Evolutionary conservation across 2,113 vertebrate species (phyloP).

Genomic region (Vombatus ursinus): DNA sequence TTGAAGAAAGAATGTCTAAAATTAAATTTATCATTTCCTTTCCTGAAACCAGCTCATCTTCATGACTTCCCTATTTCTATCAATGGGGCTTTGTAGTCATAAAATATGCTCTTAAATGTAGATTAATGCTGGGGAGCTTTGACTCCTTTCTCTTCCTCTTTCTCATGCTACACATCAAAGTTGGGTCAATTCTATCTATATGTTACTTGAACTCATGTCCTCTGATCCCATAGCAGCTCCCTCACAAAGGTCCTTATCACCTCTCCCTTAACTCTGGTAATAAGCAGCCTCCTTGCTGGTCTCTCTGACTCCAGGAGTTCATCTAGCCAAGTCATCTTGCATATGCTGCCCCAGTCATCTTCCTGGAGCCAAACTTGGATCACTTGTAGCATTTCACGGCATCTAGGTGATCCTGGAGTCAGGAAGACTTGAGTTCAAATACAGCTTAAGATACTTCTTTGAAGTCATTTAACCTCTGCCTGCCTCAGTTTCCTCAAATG

Average conservation of each 20-base stretch:
- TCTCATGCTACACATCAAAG: not conserved
- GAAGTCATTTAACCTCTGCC: not conserved
- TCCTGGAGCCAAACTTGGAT: not conserved
- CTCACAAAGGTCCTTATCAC: not conserved
- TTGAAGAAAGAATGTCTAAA: not conserved
- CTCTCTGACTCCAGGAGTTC: not conserved
- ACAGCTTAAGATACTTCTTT: not conserved
- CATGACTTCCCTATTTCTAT: not conserved
- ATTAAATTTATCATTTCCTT: not conserved
- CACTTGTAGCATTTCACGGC: not conserved
- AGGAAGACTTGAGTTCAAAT: not conserved
- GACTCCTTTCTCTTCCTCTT: not conserved
- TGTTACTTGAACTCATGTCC: not conserved
- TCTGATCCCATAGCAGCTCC: not conserved
- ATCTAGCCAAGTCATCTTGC: not conserved
- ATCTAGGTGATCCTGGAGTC: not conserved
- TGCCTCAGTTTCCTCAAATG: not conserved
- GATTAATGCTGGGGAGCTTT: not conserved
- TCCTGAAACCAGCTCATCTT: not conserved
- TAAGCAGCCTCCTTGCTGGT: not conserved
- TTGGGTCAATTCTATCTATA: not conserved
- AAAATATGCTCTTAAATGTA: not conserved
- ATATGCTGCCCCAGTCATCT: not conserved
- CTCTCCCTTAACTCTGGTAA: not conserved
- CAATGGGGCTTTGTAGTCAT: not conserved